Evolutionary conservation across 2,797 vertebrate genomes (phyloP), one percentile per base, ranked within the genome.

Genomic region (Lacerta agilis): DNA sequence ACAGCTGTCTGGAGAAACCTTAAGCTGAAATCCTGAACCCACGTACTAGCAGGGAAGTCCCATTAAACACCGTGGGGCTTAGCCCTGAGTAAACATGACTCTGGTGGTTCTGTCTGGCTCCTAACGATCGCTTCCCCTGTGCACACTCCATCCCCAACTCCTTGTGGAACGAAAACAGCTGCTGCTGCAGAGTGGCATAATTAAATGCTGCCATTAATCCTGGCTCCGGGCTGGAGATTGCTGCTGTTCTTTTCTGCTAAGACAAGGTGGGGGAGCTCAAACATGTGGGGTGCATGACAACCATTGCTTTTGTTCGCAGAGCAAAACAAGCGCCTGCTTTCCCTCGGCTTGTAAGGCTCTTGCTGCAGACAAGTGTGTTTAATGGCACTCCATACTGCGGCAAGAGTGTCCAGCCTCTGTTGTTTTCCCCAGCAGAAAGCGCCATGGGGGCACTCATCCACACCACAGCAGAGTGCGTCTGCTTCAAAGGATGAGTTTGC

Each of bases 141-240:
- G 11, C 55, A 38, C n/a, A 27, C 55, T 38, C 43, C 61, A 82
- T 88, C 83, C 81, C 64, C 75, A 88, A 61, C 45, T 79, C 41
- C 27, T 67, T 69, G 61, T 33, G 58, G 58, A 89, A 66, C 61
- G 36, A n/a, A 5, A 23, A 43, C 61, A 55, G 73, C 33, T 33
- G 77, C 72, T 36, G 33, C 88, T 41, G 88, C 83, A 58, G 79
- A 67, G 69, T 67, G 61, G 55, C 71, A 64, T 85, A 82, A 85
- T 86, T 86, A 89, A 86, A 89, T 49, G 58, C 61, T 82, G 78
- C 72, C 88, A 89, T 89, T 86, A 86, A 89, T 89, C 88, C 71
- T 71, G 69, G 83, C 83, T 81, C 83, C 71, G 69, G 88, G 83
- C 78, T 81, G 66, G 69, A 66, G 88, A 81, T 7, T n/a, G 43